Evolutionary conservation across 53 echinoderm and acorn worm species (phyloP).

Genomic region (Mesocentrotus franciscanus): DNA sequence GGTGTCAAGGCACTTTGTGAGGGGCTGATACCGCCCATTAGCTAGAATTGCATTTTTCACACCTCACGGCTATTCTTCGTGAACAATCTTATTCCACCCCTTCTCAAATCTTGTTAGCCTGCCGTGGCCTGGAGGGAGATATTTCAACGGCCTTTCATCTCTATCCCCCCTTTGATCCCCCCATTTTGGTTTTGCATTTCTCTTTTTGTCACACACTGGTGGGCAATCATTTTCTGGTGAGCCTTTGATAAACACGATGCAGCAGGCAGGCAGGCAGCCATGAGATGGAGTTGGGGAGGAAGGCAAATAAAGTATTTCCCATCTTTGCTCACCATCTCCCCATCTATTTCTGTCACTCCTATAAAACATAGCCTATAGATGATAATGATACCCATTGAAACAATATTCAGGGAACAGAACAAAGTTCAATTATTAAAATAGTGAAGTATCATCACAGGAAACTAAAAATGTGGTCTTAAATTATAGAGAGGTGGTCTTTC

Average conservation of each 20-base stretch:
- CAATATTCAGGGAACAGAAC: too few relatives aligned
- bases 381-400: too few relatives aligned
- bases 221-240: slow-evolving; percentile 45
- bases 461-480: too few relatives aligned
- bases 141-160: slow-evolving; percentile 28
- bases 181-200: slow-evolving; percentile 8
- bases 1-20: slow-evolving; percentile 47
- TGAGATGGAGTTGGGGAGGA: not conserved
- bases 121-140: slow-evolving; percentile 22
- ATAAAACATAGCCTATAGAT: too few relatives aligned
- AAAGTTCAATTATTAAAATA: too few relatives aligned
- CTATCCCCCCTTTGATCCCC: slow-evolving; percentile 26
- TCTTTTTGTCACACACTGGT: slow-evolving; percentile 38
- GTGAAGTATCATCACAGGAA: too few relatives aligned
- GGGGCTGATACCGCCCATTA: slow-evolving; percentile 28
- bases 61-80: slow-evolving; percentile 16
- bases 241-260: not conserved
- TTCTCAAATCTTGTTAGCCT: slow-evolving; percentile 58
- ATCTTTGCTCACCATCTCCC: not conserved
- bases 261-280: not conserved
- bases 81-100: slow-evolving; percentile 51
- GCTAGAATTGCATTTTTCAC: slow-evolving; percentile 46
- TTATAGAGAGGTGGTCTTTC: too few relatives aligned
- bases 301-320: not conserved
- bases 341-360: not conserved